These are phyloP conservation scores for Strigamia maritima DNA, from an alignment of 2,888 invertebrate species.

Conservation along the genomic window DNA sequence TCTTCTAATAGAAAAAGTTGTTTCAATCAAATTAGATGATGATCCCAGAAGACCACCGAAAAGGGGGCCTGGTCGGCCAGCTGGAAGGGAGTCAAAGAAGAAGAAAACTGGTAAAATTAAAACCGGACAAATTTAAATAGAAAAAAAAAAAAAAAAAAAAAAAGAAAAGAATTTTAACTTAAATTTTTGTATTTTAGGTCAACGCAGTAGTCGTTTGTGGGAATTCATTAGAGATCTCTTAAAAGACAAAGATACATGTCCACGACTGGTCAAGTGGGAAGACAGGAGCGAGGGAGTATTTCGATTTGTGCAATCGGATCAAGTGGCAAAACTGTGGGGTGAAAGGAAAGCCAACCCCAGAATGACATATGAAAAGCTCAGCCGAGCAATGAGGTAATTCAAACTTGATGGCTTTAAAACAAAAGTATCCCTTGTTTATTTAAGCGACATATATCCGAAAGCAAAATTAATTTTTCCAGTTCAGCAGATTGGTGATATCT, in stretches of 20 bases:
- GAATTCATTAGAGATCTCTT: conserved; percentile 82
- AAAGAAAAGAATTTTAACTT: no score
- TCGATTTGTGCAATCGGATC: conserved; percentile 80
- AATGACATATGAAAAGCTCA: conserved; percentile 91
- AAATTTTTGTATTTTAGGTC: conserved; percentile 47
- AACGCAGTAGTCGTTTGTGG: conserved; percentile 62
- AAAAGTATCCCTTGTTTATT: not conserved
- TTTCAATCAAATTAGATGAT: not conserved
- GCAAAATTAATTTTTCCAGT: no score
- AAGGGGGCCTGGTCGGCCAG: conserved; percentile 39
- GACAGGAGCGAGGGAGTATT: conserved; percentile 78
- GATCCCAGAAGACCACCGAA: conserved; percentile 6
- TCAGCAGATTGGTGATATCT: no score
- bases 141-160: no score
- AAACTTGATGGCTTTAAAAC: no score
- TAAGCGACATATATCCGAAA: not conserved
- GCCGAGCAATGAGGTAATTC: conserved; percentile 75
- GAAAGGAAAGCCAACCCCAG: conserved; percentile 77
- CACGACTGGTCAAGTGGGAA: conserved; percentile 83
- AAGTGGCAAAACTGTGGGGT: conserved; percentile 83
- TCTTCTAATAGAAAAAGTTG: not conserved
- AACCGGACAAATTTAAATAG: not conserved
- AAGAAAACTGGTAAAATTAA: conserved; percentile 39
- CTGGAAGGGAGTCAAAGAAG: conserved; percentile 39
- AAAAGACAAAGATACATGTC: conserved; percentile 70